Evolutionary conservation across 2,113 vertebrate genomes (phyloP), one percentile per base, ranked within the genome.

Genomic region (Cariama cristata): DNA sequence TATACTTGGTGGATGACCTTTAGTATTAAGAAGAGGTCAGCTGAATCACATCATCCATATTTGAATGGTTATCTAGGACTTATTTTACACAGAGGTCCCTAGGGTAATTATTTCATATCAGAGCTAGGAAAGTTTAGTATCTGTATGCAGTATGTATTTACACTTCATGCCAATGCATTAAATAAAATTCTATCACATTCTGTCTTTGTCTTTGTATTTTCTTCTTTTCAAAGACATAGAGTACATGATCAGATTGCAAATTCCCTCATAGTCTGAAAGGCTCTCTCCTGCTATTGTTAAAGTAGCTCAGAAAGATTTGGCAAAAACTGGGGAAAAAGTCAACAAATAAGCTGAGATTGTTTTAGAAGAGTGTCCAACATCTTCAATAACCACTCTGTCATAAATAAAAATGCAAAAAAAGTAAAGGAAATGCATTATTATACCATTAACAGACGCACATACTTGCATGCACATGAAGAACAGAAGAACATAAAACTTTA

Each of bases 141-240:
- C 91, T 96, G 84, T 81, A 95, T 85, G 91, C 94, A 64, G 62
- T 86, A 86, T 91, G 77, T 97, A 98, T 95, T 90, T 97, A 96
- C 95, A 93, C 94, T 96, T 95, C 94, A 92, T 86, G 93, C 33
- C 82, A 64, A 77, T 30, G 88, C 95, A 80, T 97, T 97, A 94
- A 96, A 93, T 93, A 72, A 90, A 86, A 96, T 93, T 86, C 95
- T 92, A 84, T 75, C 75, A 64, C 56, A 68, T 92, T 85, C 94
- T 55, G 73, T 73, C 96, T 81, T 84, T 96, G 91, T 90, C 94
- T 96, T 74, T 82, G 63, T 68, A 79, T 93, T 93, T 45, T 64
- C 14, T 60, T 89, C 74, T 87, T 92, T 93, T 66, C 91, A 85
- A 80, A 94, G 95, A 69, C 81, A 15, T 33, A 9, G 2, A 8